Base-by-base conservation (phyloP, 2,888 invertebrate species). In the Lasioglossum zephyrum region DNA sequence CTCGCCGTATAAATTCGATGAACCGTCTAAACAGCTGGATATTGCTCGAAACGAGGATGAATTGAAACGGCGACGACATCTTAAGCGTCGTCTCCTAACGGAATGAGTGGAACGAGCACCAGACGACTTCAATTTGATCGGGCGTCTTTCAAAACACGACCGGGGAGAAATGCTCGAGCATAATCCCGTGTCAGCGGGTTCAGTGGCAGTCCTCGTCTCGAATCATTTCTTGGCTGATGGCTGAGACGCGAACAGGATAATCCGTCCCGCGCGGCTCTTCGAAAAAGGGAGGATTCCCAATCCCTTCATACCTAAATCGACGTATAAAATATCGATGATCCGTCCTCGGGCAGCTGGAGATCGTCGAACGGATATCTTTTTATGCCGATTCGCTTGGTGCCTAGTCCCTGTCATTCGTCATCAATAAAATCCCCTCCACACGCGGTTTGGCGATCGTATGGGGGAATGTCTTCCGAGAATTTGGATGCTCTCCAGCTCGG, bases 141-240 rank as follows among this genome's bases (percentile, higher is more conserved):
- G 26, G 8, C 72, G 72, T 73, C 72, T 73, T 73, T 73, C 44
- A 47, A 73, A 47, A 73, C 47, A 44, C 72, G 41, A 13, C n/a
- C 16, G 13, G 26, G 4, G 44, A 44, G 44, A 44, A 44, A 72
- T n/a, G 41, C 41, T n/a, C 26, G 69, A 26, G n/a, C 44, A 44
- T 72, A 73, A 47, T 73, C 49, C 49, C 18, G 73, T 73, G 49
- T 73, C 73, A 49, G 73, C 49, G 73, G 36, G 47, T 47, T 41
- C 66, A 36, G 36, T 31, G 47, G 49, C 47, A 11, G 44, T 73
- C 72, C 49, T 26, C 49, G 22, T 31, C 47, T 36, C 49, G 73
- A 73, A 73, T 73, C 73, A 49, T 73, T 73, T 73, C 26, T 18
- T 31, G 47, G 47, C 49, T 11, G 16, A 57, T n/a, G 9, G 60